Conservation (phyloP, 1,140 invertebrate genomes). For the Trinorchestia longiramus region DNA sequence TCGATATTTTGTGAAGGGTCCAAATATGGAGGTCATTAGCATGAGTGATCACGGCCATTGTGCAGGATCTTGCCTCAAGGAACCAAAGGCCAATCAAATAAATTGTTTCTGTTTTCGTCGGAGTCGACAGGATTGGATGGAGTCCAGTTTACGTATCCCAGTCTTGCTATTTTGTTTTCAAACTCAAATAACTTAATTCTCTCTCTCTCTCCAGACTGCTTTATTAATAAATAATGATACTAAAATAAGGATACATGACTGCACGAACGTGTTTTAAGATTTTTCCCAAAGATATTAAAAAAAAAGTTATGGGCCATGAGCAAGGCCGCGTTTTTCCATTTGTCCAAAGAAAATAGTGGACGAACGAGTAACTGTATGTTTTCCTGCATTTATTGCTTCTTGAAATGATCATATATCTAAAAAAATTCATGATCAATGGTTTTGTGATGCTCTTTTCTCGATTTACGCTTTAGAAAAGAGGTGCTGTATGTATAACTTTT, state of each 20-base stretch:
- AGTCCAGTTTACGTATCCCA: background rate
- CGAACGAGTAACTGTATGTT: too few species aligned
- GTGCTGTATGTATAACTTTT: too few species aligned
- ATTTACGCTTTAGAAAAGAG: too few species aligned
- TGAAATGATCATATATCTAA: too few species aligned
- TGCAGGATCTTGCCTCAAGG: background rate
- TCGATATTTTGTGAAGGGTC: slow-evolving; percentile 35
- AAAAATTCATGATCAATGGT: too few species aligned
- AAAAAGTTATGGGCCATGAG: background rate
- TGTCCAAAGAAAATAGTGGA: too few species aligned
- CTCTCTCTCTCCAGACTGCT: background rate
- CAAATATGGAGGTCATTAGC: slow-evolving; percentile 45
- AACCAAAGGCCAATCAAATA: slow-evolving; percentile 2
- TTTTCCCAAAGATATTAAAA: background rate
- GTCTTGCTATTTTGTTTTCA: background rate
- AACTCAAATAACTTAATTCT: background rate
- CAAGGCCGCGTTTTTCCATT: background rate
- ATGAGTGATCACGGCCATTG: slow-evolving; percentile 49
- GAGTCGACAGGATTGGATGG: background rate
- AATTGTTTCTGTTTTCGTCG: background rate
- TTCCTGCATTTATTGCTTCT: too few species aligned
- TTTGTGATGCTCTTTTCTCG: too few species aligned
- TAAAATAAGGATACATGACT: background rate
- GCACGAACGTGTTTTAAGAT: background rate
- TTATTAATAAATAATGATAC: background rate